Percentiles rank a stretch among this genome's conserved stretches.
Conservation (phyloP, 2,113 vertebrate genomes). For the Madoqua kirkii region DNA sequence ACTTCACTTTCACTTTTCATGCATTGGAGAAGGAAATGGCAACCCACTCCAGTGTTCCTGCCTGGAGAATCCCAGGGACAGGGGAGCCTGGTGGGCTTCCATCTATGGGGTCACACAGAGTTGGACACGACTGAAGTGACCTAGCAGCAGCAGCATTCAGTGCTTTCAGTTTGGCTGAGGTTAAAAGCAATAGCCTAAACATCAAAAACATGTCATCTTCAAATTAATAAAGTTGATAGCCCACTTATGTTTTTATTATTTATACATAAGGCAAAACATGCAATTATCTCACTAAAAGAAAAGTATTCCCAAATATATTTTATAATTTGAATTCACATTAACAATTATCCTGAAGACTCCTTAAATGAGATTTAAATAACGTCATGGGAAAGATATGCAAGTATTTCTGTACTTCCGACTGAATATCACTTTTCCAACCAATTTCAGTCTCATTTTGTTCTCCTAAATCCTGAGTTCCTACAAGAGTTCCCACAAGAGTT, state of each 20-base stretch:
- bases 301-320: constrained; percentile 31
- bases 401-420: background rate
- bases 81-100: no score
- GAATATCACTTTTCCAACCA: background rate
- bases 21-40: no score
- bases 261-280: background rate
- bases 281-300: background rate
- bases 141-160: no score
- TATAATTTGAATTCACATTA: constrained; percentile 23
- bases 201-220: constrained; percentile 16
- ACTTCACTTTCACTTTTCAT: no score
- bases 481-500: background rate
- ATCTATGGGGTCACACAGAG: no score
- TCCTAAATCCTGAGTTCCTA: background rate
- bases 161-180: background rate
- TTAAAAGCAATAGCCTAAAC: background rate
- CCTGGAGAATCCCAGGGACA: no score
- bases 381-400: background rate
- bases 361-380: constrained; percentile 16
- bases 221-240: constrained; percentile 24
- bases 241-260: background rate
- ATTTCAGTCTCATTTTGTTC: background rate
- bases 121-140: no score
- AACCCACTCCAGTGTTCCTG: no score
- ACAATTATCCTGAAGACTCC: background rate